Conservation (phyloP, 2,113 vertebrate species). For the Bolborhynchus lineola region DNA sequence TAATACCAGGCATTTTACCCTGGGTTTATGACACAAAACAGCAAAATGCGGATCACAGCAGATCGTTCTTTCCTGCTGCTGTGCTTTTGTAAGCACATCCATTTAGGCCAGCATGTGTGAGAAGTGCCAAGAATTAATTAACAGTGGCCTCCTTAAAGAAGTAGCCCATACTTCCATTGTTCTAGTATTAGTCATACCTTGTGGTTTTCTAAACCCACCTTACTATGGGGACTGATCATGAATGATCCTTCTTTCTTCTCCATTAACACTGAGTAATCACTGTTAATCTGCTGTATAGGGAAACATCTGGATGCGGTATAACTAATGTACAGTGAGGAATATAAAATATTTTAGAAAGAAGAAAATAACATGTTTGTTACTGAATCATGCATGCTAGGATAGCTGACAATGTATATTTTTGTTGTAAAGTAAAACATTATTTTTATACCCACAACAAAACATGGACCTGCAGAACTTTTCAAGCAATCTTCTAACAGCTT, state of each 20-base stretch:
- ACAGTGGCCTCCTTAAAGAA: background rate
- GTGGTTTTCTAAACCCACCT: background rate
- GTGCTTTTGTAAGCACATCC: background rate
- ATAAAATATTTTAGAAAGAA: background rate
- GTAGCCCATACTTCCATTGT: background rate
- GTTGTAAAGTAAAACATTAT: conserved; percentile 69
- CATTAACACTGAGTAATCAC: background rate
- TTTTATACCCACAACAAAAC: conserved; percentile 97
- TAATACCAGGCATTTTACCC: background rate
- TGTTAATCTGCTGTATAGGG: background rate
- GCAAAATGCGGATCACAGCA: background rate
- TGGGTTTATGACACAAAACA: background rate
- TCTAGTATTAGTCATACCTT: background rate
- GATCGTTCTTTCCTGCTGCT: background rate
- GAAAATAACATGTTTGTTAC: background rate
- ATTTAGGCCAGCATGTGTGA: background rate
- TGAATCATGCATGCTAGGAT: background rate
- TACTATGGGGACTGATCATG: background rate
- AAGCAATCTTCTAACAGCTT: conserved; percentile 95
- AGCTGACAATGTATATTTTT: background rate
- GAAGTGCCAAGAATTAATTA: background rate
- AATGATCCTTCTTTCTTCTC: background rate
- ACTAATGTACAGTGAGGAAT: background rate
- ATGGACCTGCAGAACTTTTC: conserved; percentile 95
- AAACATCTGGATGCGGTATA: background rate